Base-by-base conservation (phyloP, 2,113 vertebrate genomes). In the Arizona elegans region DNA sequence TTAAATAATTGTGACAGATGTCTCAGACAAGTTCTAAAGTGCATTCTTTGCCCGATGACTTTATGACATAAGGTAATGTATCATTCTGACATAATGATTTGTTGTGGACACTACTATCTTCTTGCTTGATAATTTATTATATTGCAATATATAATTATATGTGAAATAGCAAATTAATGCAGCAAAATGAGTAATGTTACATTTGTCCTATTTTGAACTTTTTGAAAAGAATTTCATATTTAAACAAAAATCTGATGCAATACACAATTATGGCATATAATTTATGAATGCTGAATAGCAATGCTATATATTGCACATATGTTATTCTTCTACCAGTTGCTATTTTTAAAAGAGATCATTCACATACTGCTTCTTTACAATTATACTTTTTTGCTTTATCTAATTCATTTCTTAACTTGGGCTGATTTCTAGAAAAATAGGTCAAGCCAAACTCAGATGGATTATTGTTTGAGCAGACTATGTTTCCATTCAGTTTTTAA, bases 371-470 rank as follows among this genome's bases (percentile, higher is more conserved):
- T 58, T 89, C 52, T 86, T 92, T 89, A 92, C 43, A 92, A 54
- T 54, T 43, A 75, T 62, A 86, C 21, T 70, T 23, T 88, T n/a
- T 75, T 47, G 12, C 26, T 43, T 89, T 55, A 33, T 58, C 87
- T 52, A n/a, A 89, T 85, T 85, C 26, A 85, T 85, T 90, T 29
- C 53, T 58, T 70, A 89, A 17, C 43, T 47, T 90, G 70, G 33
- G 65, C 65, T 89, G 54, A 50, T 90, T 58, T 29, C 3, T 81
- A 85, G 92, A 90, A 59, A 92, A 92, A 92, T 85, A 92, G 87
- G 65, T 89, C 87, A 89, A 38, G 50, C 59, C n/a, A 88, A 50
- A 50, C 53, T 86, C 56, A 92, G 91, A 81, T 85, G 70, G 38
- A 89, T 52, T 92, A 33, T 43, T 24, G 52, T 90, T 81, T 81